Percentiles rank a stretch among this genome's conserved stretches.
Evolutionary conservation across 2,888 invertebrate genomes (phyloP).

Genomic region (Hyppa rectilinea): DNA sequence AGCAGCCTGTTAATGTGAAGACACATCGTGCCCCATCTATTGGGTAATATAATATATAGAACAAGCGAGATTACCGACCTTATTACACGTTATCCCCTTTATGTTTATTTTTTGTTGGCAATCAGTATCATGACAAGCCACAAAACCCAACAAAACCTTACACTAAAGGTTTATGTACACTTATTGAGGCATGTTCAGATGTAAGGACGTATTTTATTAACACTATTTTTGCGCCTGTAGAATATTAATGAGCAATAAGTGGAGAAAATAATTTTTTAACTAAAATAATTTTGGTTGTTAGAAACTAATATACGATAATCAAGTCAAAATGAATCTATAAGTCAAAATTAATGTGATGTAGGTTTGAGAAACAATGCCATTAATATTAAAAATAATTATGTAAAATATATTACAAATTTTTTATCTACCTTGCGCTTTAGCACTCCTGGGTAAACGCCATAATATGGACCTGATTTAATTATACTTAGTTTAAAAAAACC

Average conservation of each 20-base stretch:
- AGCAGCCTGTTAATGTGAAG: background rate
- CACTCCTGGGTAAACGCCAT: no score
- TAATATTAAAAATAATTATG: no score
- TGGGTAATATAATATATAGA: background rate
- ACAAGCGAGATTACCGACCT: background rate
- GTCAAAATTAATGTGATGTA: no score
- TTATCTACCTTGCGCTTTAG: no score
- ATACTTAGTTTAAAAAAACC: no score
- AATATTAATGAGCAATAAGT: slow-evolving; percentile 23
- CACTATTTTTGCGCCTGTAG: slow-evolving; percentile 2
- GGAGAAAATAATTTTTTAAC: background rate
- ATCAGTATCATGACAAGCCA: slow-evolving; percentile 20
- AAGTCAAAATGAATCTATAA: no score
- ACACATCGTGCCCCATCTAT: background rate
- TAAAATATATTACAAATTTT: no score
- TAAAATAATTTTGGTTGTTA: no score
- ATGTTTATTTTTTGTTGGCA: slow-evolving; percentile 26
- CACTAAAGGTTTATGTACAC: slow-evolving; percentile 30
- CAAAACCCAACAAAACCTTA: slow-evolving; percentile 40
- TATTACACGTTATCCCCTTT: slow-evolving; percentile 12
- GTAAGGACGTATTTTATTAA: background rate
- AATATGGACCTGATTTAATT: no score
- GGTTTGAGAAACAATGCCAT: no score
- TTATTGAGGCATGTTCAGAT: slow-evolving; percentile 19
- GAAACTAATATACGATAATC: no score